Evolutionary conservation across 2,797 vertebrate species (phyloP), one percentile per base, ranked within the genome.

Genomic region (Myripristis jacobus): DNA sequence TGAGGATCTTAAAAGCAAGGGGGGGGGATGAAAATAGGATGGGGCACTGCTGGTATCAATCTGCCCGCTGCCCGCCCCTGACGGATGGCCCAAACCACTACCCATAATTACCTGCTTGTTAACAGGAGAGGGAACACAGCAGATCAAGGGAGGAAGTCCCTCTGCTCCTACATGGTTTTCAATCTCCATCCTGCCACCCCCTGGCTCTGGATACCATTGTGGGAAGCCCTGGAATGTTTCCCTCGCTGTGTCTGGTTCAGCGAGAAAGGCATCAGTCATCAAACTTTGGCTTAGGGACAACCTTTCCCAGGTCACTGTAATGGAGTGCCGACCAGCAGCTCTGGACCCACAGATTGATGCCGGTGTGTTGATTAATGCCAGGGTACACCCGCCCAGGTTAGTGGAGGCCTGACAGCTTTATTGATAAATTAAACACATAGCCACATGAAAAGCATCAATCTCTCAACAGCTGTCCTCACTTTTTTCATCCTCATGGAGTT

Each of bases 391-490:
- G 75, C 84, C 87, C 91, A 91, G 80, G 88, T 92, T 91, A 91
- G 89, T 87, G 75, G 80, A 87, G 76, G 69, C 79, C 79, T 88
- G 91, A 90, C 91, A 91, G 90, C 79, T 91, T 92, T 90, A 93
- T 91, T 91, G 93, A 93, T 90, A 86, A 92, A 93, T 94, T 89
- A 91, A 91, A 91, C 72, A 87, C 85, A 82, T 64, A 83, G 83
- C 78, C 61, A 75, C 85, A 81, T 83, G 87, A 87, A 92, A 89
- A 76, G 77, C 88, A 94, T 92, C 86, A 91, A 91, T 94, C 88
- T 91, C 70, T 73, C 72, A 55, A 66, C 76, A 84, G 48, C 43
- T 73, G 69, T 66, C 24, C 27, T 36, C 1, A 6, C 36, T 64
- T 77, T 74, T 71, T 64, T 73, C 38, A 73, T 74, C 54, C 80